Evolutionary conservation across 2,797 vertebrate species (phyloP).

Genomic region (Coccyzus lansbergi): DNA sequence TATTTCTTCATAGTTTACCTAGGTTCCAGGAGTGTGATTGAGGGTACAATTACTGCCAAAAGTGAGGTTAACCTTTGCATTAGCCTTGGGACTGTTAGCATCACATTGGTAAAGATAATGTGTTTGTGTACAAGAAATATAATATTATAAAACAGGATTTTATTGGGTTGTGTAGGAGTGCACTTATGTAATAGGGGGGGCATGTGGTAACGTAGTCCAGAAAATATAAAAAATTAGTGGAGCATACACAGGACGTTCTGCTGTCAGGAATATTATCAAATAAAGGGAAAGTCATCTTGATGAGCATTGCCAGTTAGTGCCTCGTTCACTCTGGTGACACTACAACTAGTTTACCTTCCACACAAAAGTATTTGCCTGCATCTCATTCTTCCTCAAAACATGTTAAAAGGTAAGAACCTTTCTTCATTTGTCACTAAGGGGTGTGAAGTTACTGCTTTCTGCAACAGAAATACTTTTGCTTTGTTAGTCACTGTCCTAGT

Average conservation of each 20-base stretch:
- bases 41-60: neutral
- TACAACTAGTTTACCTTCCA: neutral
- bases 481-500: accelerated
- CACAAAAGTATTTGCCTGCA: neutral
- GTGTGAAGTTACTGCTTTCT: neutral
- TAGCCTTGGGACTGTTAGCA: neutral
- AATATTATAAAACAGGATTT: neutral
- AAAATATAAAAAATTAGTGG: neutral
- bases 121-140: neutral
- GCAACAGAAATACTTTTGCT: neutral
- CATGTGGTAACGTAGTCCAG: accelerated
- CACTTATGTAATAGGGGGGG: neutral
- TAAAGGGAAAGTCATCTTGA: neutral
- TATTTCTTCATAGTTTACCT: neutral
- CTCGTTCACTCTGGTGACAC: neutral
- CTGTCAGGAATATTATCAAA: neutral
- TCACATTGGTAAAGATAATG: neutral
- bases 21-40: neutral
- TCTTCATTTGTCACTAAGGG: neutral
- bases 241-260: neutral
- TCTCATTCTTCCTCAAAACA: neutral
- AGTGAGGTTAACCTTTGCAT: neutral
- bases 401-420: neutral
- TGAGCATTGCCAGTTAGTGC: neutral
- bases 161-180: neutral